A percentile compares a stretch with the other conserved stretches of the same genome.
These are phyloP conservation scores for Eufriesea mexicana DNA, from an alignment of 1,140 invertebrate genomes.

Conservation along the genomic window DNA sequence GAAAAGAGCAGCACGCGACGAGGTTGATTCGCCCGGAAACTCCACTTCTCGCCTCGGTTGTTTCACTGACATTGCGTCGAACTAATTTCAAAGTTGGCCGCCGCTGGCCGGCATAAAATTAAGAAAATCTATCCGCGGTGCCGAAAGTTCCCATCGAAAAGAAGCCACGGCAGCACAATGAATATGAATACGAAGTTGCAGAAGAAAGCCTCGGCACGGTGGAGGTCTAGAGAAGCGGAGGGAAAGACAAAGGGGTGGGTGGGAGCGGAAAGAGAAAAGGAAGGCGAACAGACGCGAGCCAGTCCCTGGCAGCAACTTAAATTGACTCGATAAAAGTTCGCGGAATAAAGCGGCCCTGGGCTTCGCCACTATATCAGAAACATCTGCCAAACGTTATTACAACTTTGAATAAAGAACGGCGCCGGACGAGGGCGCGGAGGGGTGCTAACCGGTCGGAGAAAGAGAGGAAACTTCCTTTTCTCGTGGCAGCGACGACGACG, in stretches of 20 bases:
- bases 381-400: conserved; percentile 83
- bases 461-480: conserved; percentile 58
- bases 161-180: conserved; percentile 38
- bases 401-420: conserved; percentile 82
- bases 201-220: conserved; percentile 44
- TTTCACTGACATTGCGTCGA: conserved; percentile 16
- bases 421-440: conserved; percentile 29
- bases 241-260: conserved; percentile 3
- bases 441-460: conserved; percentile 41
- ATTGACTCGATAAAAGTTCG: conserved; percentile 83
- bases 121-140: conserved; percentile 46
- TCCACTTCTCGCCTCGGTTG: neutral
- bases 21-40: neutral
- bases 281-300: conserved; percentile 18
- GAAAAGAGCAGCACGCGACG: neutral
- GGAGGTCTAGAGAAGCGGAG: neutral
- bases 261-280: conserved; percentile 58
- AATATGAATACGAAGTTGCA: conserved; percentile 59
- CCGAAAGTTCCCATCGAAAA: conserved; percentile 9
- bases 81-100: conserved; percentile 39
- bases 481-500: conserved; percentile 33
- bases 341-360: conserved; percentile 77
- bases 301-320: conserved; percentile 80
- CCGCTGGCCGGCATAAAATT: conserved; percentile 36
- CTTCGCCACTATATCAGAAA: conserved; percentile 80